Conservation (phyloP, 2,113 vertebrate species). For the Urocolius indicus region DNA sequence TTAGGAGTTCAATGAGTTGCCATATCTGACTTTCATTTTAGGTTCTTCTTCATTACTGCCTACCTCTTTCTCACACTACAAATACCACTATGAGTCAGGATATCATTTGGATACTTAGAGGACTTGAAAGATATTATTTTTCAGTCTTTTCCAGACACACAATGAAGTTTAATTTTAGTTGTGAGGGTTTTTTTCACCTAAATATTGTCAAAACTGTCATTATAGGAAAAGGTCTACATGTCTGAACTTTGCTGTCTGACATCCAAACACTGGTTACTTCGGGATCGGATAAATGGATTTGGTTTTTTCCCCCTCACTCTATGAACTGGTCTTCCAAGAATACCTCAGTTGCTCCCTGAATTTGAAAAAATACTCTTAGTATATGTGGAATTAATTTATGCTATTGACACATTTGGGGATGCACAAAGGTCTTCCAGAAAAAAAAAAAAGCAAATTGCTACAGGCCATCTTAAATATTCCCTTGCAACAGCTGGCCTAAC, state of each 20-base stretch:
- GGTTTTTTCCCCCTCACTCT: background rate
- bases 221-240: background rate
- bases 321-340: background rate
- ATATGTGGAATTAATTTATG: background rate
- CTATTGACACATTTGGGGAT: background rate
- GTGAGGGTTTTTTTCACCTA: background rate
- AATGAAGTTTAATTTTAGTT: background rate
- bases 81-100: background rate
- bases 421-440: background rate
- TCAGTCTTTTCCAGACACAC: background rate
- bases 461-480: background rate
- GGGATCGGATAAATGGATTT: background rate
- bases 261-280: background rate
- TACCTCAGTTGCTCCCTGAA: background rate
- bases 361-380: background rate
- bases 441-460: background rate
- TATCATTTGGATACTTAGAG: background rate
- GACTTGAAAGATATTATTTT: background rate
- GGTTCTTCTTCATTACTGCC: background rate
- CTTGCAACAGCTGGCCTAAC: background rate
- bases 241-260: background rate
- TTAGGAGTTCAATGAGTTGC: background rate
- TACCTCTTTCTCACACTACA: background rate
- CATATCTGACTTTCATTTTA: background rate
- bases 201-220: background rate